Conservation (phyloP, 2,797 vertebrate species). For the Rhadinocentrus ornatus region DNA sequence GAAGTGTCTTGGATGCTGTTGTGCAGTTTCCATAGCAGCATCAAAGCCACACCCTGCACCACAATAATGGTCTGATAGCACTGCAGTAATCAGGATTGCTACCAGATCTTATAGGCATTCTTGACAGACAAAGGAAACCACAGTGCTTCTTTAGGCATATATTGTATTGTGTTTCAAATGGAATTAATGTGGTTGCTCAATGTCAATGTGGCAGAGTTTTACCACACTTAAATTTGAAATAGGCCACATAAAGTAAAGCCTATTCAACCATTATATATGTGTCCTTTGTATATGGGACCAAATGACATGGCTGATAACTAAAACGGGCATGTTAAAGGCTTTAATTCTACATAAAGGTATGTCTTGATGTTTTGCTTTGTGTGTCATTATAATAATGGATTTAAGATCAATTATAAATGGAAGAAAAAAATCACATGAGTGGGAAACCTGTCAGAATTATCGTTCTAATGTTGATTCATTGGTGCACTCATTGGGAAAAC, state of each 20-base stretch:
- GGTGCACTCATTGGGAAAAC: background rate
- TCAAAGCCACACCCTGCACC: slow-evolving; percentile 58
- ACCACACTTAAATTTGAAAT: slow-evolving; percentile 5
- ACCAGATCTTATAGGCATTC: slow-evolving; percentile 37
- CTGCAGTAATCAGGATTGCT: slow-evolving; percentile 52
- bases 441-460: slow-evolving; percentile 2
- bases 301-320: background rate
- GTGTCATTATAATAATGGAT: slow-evolving; percentile 5
- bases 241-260: background rate
- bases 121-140: slow-evolving; percentile 19
- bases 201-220: background rate
- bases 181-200: slow-evolving; percentile 11
- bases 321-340: background rate
- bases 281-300: background rate
- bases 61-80: slow-evolving; percentile 49
- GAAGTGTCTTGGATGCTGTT: slow-evolving; percentile 59
- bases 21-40: slow-evolving; percentile 79
- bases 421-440: background rate
- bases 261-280: slow-evolving; percentile 7
- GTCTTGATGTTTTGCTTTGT: background rate
- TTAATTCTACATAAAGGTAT: slow-evolving; percentile 4
- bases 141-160: slow-evolving; percentile 12
- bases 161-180: slow-evolving; percentile 1
- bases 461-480: slow-evolving; percentile 4
- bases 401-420: background rate